A percentile compares a stretch with the other conserved stretches of the same genome.
Evolutionary conservation across 2,113 vertebrate species (phyloP).

Genomic region (Turnix velox): DNA sequence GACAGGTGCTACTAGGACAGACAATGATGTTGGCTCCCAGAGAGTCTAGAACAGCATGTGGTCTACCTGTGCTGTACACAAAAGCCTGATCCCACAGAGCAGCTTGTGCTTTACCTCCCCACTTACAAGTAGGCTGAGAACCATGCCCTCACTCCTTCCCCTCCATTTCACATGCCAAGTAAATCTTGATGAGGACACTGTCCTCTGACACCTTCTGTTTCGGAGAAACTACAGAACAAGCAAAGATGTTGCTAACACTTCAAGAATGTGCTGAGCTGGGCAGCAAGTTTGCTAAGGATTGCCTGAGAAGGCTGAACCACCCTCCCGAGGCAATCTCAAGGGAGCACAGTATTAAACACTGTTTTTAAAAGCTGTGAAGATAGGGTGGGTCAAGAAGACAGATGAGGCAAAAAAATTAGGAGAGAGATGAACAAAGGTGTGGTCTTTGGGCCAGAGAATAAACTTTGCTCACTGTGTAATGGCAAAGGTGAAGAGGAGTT

Average conservation of each 20-base stretch:
- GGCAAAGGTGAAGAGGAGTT: constrained; percentile 29
- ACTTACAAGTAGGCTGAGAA: background rate
- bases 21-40: rapidly evolving
- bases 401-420: constrained; percentile 22
- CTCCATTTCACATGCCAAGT: background rate
- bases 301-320: constrained; percentile 58
- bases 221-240: constrained; percentile 44
- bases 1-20: background rate
- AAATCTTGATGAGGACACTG: constrained; percentile 1
- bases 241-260: constrained; percentile 50
- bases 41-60: background rate
- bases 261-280: constrained; percentile 62
- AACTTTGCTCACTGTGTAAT: background rate
- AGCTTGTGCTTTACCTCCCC: background rate
- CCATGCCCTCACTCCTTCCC: background rate
- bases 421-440: constrained; percentile 17
- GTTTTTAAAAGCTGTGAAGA: constrained; percentile 17
- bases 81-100: background rate
- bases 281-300: constrained; percentile 21
- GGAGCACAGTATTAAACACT: constrained; percentile 4
- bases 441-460: constrained; percentile 35
- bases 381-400: constrained; percentile 51
- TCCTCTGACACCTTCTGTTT: constrained; percentile 18
- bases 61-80: background rate
- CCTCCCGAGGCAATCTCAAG: constrained; percentile 43